Evolutionary conservation across 1,140 invertebrate species (phyloP).

Genomic region (Pantala flavescens): DNA sequence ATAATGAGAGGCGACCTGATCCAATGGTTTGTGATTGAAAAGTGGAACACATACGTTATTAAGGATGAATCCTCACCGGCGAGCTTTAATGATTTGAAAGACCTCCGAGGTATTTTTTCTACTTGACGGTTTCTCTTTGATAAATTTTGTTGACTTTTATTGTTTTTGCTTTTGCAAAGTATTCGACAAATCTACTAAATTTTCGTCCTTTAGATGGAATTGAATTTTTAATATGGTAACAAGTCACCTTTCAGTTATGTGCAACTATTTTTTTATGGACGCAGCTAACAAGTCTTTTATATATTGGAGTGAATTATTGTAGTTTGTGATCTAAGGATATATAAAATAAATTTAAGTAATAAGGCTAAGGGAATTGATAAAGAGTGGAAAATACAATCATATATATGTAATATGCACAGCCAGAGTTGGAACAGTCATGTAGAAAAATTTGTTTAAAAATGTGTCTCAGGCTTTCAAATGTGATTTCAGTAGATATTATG

Average conservation of each 20-base stretch:
- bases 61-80: background rate
- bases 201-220: background rate
- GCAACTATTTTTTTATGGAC: constrained; percentile 1
- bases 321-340: background rate
- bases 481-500: constrained; percentile 8
- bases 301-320: background rate
- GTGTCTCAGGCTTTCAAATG: constrained; percentile 1
- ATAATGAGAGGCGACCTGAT: background rate
- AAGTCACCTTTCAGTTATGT: background rate
- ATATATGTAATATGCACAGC: background rate
- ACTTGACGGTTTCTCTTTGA: background rate
- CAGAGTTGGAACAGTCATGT: background rate
- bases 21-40: background rate
- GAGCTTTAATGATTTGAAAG: constrained; percentile 3
- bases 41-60: constrained; percentile 1
- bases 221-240: background rate
- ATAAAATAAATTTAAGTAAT: background rate
- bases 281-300: background rate
- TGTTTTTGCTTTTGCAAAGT: background rate
- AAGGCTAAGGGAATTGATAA: background rate
- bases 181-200: background rate
- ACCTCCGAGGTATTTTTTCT: constrained; percentile 9
- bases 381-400: background rate
- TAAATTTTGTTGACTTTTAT: background rate
- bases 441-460: background rate